Evolutionary conservation across 2,888 invertebrate species (phyloP), one percentile per base, ranked within the genome.

Genomic region (Lottia gigantea): DNA sequence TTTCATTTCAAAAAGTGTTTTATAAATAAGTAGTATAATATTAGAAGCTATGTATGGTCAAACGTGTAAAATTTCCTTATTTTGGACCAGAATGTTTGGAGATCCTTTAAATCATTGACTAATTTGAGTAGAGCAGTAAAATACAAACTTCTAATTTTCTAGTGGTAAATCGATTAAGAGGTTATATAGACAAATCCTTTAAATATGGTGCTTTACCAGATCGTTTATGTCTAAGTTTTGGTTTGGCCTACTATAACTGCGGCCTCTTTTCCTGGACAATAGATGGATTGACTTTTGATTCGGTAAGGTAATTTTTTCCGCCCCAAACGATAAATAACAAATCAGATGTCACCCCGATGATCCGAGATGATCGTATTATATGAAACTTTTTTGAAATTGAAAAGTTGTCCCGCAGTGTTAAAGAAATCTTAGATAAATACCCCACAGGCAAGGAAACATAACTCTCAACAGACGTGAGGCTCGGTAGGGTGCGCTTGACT

Each of bases 241-340:
- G 40, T 40, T 40, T 4, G 40, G 40, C 40, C 40, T 3, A 40
- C 40, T 40, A 11, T 40, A 40, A 40, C 15, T 55, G 55, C 55
- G 55, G 55, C 8, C 23, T 55, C 55, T 19, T 55, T 55, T 23
- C 14, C 11, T 14, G 19, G 23, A 55, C 55, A 55, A 55, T 12
- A 55, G 19, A 23, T 23, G 55, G 55, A 55, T 55, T 19, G 55
- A 55, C 55, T 55, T 55, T 55, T 12, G 55, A 19, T 55, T 55
- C 23, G 14, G 55, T 55, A 19, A 55, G 55, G n/a, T 55, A 23
- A 23, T 55, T 55, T 55, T 49, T 23, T 12, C 55, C 55, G 55
- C 55, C 55, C 55, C 55, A 11, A 55, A 55, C 55, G 55, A 23
- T 55, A 55, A 55, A 55, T 19, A 55, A 55, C 55, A 55, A 55